phyloP scores from a whole-genome alignment of 2,888 invertebrate genomes.

The Parnassius smintheus region DNA sequence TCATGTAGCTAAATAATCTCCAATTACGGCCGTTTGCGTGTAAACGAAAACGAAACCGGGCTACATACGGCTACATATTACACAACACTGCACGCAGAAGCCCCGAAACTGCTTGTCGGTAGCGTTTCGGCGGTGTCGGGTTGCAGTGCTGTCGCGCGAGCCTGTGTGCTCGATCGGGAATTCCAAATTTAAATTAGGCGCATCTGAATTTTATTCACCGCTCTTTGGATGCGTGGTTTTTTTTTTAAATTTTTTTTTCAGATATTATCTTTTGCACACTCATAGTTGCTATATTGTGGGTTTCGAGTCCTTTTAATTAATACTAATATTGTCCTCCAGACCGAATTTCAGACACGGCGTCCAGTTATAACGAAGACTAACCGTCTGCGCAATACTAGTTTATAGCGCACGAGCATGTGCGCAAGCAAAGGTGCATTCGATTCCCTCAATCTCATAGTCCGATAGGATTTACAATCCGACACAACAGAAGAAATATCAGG shows the following conservation, averaged over 20 bases:
- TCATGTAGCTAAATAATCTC: conserved; percentile 43
- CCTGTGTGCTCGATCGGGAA: conserved; percentile 47
- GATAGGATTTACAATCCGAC: too few species aligned
- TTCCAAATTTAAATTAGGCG: conserved; percentile 64
- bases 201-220: conserved; percentile 45
- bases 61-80: conserved; percentile 52
- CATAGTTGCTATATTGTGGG: background rate
- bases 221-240: conserved; percentile 1
- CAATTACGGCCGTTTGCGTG: conserved; percentile 67
- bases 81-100: conserved; percentile 53
- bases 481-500: too few species aligned
- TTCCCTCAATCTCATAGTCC: too few species aligned
- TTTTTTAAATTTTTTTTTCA: background rate
- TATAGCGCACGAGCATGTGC: too few species aligned
- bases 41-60: conserved; percentile 68
- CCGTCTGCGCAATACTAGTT: too few species aligned
- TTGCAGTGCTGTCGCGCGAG: conserved; percentile 41
- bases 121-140: conserved; percentile 72
- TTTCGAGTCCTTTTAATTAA: too few species aligned
- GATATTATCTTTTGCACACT: background rate
- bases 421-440: too few species aligned
- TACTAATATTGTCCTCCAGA: too few species aligned
- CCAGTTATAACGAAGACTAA: too few species aligned
- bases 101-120: conserved; percentile 73
- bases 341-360: too few species aligned